Evolutionary conservation across 2,113 vertebrate species (phyloP).

Genomic region (Python bivittatus): DNA sequence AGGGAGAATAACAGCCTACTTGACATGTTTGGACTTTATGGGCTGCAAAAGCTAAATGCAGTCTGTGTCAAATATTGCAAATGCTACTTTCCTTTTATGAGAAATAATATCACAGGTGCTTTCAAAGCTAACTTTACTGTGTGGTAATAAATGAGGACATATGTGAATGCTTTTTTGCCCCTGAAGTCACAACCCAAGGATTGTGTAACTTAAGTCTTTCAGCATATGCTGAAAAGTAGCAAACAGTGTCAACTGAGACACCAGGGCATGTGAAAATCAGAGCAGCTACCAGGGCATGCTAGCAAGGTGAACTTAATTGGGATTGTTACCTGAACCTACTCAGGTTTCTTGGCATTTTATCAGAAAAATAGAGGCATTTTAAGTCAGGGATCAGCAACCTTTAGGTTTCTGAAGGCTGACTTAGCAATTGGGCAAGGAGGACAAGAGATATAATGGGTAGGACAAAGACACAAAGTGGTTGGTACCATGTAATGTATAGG

Average conservation of each 20-base stretch:
- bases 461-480: background rate
- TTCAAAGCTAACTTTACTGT: conserved; percentile 40
- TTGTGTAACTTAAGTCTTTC: background rate
- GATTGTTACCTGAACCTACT: conserved; percentile 45
- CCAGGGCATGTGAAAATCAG: background rate
- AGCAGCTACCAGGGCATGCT: conserved; percentile 14
- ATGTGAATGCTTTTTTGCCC: background rate
- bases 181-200: background rate
- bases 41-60: background rate
- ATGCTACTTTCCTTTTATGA: conserved; percentile 16
- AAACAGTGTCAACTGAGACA: background rate
- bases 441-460: background rate
- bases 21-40: conserved; percentile 13
- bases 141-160: background rate
- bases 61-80: background rate
- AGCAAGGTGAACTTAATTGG: conserved; percentile 39
- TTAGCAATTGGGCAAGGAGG: background rate
- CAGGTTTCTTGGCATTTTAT: conserved; percentile 40
- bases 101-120: conserved; percentile 23
- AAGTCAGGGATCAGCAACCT: background rate
- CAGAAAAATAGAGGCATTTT: conserved; percentile 24
- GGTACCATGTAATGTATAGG: background rate
- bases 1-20: background rate
- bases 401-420: background rate
- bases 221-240: conserved; percentile 5